Evolutionary conservation across 92 coral and sea anemone species (phyloP).

Genomic region (Siderastrea siderea): DNA sequence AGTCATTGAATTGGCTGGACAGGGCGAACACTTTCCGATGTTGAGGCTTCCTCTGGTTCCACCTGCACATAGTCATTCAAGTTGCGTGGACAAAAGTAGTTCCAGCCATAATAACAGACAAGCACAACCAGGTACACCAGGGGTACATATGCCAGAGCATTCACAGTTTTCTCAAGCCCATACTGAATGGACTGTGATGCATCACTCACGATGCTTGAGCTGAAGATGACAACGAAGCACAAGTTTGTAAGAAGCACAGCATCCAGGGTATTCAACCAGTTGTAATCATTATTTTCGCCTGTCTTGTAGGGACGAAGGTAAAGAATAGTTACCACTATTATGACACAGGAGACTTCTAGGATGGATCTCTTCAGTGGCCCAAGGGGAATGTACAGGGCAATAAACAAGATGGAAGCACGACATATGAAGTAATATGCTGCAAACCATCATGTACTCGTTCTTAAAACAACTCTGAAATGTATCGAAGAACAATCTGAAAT

Average conservation of each 20-base stretch:
- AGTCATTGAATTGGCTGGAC: slow-evolving; percentile 5
- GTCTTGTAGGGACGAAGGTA: slow-evolving; percentile 85
- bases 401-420: slow-evolving; percentile 79
- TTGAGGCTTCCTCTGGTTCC: not conserved
- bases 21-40: not conserved
- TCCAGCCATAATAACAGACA: slow-evolving; percentile 34
- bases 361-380: slow-evolving; percentile 83
- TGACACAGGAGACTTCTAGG: slow-evolving; percentile 79
- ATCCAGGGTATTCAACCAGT: slow-evolving; percentile 86
- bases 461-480: slow-evolving; percentile 85
- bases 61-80: slow-evolving; percentile 1
- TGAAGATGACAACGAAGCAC: slow-evolving; percentile 72
- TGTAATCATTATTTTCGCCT: slow-evolving; percentile 45
- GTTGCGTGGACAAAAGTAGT: slow-evolving; percentile 35
- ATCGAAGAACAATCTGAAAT: slow-evolving; percentile 88
- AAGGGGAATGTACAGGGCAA: slow-evolving; percentile 71
- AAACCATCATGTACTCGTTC: slow-evolving; percentile 89
- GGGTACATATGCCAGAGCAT: slow-evolving; percentile 86
- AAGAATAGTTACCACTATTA: slow-evolving; percentile 70
- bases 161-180: slow-evolving; percentile 52
- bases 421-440: slow-evolving; percentile 93
- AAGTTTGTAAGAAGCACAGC: slow-evolving; percentile 80
- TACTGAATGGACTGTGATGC: slow-evolving; percentile 38
- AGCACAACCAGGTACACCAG: slow-evolving; percentile 75
- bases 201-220: slow-evolving; percentile 57